Percentiles rank a stretch among this genome's conserved stretches.
Conservation (phyloP, 2,797 vertebrate species). For the Champsocephalus esox region DNA sequence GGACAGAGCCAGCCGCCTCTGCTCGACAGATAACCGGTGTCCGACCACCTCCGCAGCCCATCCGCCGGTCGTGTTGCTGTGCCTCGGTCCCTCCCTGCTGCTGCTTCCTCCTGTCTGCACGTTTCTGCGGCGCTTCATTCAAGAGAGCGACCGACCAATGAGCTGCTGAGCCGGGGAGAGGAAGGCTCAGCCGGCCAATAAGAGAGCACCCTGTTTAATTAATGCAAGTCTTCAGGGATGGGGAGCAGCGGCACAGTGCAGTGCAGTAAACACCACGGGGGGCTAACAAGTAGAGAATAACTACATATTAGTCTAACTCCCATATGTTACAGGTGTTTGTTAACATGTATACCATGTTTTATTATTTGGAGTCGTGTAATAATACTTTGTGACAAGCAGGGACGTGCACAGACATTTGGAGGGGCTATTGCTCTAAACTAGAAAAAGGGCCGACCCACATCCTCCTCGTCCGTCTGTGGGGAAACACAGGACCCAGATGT, state of each 20-base stretch:
- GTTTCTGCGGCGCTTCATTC: slow-evolving; percentile 70
- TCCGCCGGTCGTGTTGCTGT: slow-evolving; percentile 53
- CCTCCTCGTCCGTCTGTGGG: slow-evolving; percentile 82
- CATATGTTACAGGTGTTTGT: background rate
- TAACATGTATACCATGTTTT: background rate
- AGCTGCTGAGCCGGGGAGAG: slow-evolving; percentile 30
- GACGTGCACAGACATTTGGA: too few relatives aligned
- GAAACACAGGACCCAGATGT: background rate
- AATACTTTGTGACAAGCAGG: too few relatives aligned
- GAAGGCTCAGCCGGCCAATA: slow-evolving; percentile 68
- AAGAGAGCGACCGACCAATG: slow-evolving; percentile 70
- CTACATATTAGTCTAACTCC: background rate
- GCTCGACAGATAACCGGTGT: slow-evolving; percentile 64
- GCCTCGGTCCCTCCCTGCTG: slow-evolving; percentile 44
- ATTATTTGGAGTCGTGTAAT: too few relatives aligned
- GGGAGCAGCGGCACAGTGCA: background rate
- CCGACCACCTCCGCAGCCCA: slow-evolving; percentile 52
- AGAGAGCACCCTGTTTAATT: slow-evolving; percentile 40
- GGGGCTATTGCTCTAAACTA: too few relatives aligned
- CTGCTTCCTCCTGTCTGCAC: slow-evolving; percentile 52
- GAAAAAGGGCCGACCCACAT: too few relatives aligned
- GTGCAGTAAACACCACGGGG: slow-evolving; percentile 8
- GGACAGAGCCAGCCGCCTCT: slow-evolving; percentile 69
- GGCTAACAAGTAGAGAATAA: background rate
- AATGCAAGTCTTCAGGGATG: slow-evolving; percentile 3